These are phyloP conservation scores for Anniella stebbinsi DNA, from an alignment of 2,797 vertebrate species.

Conservation along the genomic window DNA sequence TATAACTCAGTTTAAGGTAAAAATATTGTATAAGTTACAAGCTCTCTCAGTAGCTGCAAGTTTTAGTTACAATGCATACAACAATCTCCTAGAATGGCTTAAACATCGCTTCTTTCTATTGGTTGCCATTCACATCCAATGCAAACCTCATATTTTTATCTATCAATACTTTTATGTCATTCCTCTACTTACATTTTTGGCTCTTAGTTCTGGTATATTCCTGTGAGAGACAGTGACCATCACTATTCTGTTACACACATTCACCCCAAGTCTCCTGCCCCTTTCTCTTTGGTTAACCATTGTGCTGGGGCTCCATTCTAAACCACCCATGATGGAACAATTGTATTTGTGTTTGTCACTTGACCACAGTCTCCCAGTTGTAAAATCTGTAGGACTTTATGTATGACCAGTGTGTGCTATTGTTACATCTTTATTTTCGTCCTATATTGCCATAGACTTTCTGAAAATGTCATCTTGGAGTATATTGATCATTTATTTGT, in stretches of 20 bases:
- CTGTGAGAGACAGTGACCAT: not conserved
- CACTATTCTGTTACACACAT: not conserved
- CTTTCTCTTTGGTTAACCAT: not conserved
- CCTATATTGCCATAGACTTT: fast-evolving
- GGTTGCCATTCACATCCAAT: not conserved
- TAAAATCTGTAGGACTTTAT: not conserved
- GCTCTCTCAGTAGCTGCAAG: not conserved
- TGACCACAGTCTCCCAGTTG: not conserved
- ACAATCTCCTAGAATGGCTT: not conserved
- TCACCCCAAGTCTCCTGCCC: not conserved
- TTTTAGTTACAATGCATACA: not conserved
- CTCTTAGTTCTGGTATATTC: not conserved
- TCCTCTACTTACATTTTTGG: not conserved
- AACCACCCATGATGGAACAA: not conserved
- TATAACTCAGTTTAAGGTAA: too few relatives aligned
- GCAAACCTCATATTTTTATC: not conserved
- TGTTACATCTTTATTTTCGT: not conserved
- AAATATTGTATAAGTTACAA: not conserved
- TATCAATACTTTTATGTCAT: not conserved
- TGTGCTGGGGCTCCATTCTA: not conserved
- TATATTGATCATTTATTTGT: not conserved
- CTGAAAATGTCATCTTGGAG: not conserved
- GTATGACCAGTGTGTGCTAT: not conserved
- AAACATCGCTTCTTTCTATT: not conserved
- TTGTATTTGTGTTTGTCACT: not conserved